Evolutionary conservation across 2,888 invertebrate genomes (phyloP).

Genomic region (Steinernema carpocapsae): DNA sequence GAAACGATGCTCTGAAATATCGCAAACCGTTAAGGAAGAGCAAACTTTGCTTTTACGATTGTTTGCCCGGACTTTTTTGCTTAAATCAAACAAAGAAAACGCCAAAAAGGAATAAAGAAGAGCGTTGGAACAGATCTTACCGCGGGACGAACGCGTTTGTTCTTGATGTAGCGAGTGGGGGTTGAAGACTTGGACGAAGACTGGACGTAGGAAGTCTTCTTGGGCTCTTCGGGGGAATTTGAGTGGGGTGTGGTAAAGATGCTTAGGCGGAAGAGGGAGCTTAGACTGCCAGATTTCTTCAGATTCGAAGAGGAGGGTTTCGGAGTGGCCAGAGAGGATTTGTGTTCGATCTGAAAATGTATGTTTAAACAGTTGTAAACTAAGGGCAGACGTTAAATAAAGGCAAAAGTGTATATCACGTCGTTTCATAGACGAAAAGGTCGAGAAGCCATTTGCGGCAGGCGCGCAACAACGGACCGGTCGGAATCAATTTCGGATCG

Average conservation of each 20-base stretch:
- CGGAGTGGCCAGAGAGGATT: slow-evolving; percentile 19
- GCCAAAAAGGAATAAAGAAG: no score
- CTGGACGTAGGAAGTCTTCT: slow-evolving; percentile 3
- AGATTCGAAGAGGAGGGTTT: slow-evolving; percentile 18
- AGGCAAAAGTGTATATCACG: no score
- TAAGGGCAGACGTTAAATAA: no score
- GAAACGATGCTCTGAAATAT: slow-evolving; percentile 26
- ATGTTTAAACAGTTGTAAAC: no score
- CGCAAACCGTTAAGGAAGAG: slow-evolving; percentile 5
- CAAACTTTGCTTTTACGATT: slow-evolving; percentile 23
- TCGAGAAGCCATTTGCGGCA: no score
- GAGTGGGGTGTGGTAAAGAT: slow-evolving; percentile 11
- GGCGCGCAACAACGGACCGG: no score
- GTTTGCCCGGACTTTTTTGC: slow-evolving; percentile 14
- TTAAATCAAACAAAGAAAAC: slow-evolving; percentile 16
- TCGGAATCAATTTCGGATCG: no score
- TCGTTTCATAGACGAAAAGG: no score
- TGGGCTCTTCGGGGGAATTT: neutral
- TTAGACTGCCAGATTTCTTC: slow-evolving; percentile 25
- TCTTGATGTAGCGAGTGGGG: slow-evolving; percentile 22
- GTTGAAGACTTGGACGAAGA: slow-evolving; percentile 8
- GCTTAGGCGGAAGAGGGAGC: slow-evolving; percentile 29
- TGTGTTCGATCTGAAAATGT: neutral
- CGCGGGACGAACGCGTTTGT: neutral
- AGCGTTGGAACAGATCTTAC: slow-evolving; percentile 1